Percentiles rank a stretch among this genome's conserved stretches.
These are phyloP conservation scores for Cromileptes altivelis DNA, from an alignment of 2,113 vertebrate genomes.

Conservation along the genomic window DNA sequence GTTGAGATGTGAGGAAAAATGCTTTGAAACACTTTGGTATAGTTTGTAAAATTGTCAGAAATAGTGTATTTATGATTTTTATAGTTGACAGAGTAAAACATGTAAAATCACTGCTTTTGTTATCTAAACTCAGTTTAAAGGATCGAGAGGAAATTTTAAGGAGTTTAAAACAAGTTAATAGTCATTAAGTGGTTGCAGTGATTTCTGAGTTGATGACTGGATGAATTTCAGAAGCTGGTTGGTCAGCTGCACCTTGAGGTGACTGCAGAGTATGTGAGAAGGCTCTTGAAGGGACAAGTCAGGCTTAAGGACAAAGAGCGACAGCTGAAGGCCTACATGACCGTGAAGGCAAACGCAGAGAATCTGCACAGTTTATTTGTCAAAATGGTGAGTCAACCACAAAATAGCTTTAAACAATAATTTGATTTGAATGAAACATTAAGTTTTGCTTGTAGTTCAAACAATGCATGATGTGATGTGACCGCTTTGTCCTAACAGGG, in stretches of 20 bases:
- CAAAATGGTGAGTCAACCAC: conserved; percentile 74
- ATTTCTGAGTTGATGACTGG: not conserved
- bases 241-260: conserved; percentile 79
- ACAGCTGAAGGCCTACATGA: conserved; percentile 80
- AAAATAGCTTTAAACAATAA: not conserved
- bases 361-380: conserved; percentile 82
- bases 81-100: not conserved
- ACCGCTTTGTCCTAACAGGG: conserved; percentile 77
- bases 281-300: conserved; percentile 87
- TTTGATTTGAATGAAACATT: not conserved
- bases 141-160: not conserved
- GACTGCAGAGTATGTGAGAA: conserved; percentile 87
- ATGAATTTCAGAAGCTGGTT: conserved; percentile 83
- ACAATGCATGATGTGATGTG: not conserved
- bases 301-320: conserved; percentile 79
- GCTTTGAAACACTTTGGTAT: not conserved
- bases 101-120: not conserved
- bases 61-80: not conserved
- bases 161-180: too few species aligned
- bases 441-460: not conserved
- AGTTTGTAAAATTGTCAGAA: not conserved
- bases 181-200: not conserved
- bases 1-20: not conserved
- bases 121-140: not conserved
- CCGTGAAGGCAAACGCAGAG: conserved; percentile 75